Conservation (phyloP, 2,113 vertebrate species). For the Cettia cetti region DNA sequence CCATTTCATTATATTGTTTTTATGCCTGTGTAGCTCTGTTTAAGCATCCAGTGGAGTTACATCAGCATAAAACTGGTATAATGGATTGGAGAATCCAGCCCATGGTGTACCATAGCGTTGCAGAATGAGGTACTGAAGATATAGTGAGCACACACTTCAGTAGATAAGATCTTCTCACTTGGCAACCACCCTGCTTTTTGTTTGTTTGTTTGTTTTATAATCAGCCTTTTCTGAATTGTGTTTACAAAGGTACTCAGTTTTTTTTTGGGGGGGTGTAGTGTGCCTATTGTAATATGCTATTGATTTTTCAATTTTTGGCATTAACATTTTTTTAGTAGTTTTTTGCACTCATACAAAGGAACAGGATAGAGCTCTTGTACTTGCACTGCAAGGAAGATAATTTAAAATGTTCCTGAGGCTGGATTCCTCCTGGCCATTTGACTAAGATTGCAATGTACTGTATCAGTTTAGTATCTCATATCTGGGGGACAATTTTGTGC, state of each 20-base stretch:
- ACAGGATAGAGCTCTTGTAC: neutral
- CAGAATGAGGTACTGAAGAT: neutral
- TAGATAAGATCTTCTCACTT: neutral
- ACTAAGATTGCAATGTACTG: neutral
- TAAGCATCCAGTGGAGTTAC: constrained; percentile 32
- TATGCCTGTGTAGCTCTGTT: constrained; percentile 28
- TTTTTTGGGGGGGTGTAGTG: neutral
- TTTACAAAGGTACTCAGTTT: neutral
- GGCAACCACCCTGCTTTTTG: neutral
- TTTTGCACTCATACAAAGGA: neutral
- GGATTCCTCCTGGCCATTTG: constrained; percentile 20
- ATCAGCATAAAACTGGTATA: constrained; percentile 3
- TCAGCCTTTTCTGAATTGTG: constrained; percentile 2
- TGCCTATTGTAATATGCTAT: neutral
- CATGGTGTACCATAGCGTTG: neutral
- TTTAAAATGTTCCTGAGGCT: constrained; percentile 20
- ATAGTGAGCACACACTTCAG: neutral
- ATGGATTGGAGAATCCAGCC: neutral
- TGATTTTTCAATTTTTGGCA: constrained; percentile 27
- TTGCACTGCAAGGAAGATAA: neutral
- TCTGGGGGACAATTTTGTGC: neutral
- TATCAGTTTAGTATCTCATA: constrained; percentile 33
- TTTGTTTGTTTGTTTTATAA: neutral
- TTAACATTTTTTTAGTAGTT: constrained; percentile 27
- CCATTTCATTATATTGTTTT: constrained; percentile 51